Conservation (phyloP, 1,140 invertebrate genomes). For the Sitodiplosis mosellana region DNA sequence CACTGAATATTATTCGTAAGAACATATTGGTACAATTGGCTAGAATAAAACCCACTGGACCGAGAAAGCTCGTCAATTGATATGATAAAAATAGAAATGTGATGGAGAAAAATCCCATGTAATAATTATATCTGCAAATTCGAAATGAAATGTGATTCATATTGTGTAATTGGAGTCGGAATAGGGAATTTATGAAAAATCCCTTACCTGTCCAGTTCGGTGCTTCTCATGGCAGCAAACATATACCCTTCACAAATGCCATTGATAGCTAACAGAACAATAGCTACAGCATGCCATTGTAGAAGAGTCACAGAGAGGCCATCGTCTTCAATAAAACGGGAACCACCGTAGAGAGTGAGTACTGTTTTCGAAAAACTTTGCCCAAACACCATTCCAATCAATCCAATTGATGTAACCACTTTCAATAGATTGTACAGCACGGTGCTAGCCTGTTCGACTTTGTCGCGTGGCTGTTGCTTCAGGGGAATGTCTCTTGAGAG, state of each 20-base stretch:
- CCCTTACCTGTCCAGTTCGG: conserved; percentile 50
- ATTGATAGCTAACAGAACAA: conserved; percentile 80
- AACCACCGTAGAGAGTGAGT: conserved; percentile 75
- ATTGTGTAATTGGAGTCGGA: too few species aligned
- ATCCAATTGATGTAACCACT: conserved; percentile 63
- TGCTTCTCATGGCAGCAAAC: conserved; percentile 81
- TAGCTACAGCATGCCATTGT: conserved; percentile 73
- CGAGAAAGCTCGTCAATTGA: conserved; percentile 56
- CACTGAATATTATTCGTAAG: conserved; percentile 56
- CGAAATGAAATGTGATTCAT: too few species aligned
- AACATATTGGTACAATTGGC: conserved; percentile 90
- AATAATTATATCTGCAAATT: conserved; percentile 58
- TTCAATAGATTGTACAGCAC: conserved; percentile 69
- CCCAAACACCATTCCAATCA: conserved; percentile 74
- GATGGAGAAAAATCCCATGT: conserved; percentile 78
- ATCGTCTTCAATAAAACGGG: conserved; percentile 45
- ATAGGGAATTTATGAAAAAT: too few species aligned
- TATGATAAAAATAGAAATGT: conserved; percentile 68
- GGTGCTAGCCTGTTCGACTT: conserved; percentile 52
- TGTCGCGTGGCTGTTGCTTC: conserved; percentile 43
- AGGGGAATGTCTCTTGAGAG: conserved; percentile 60
- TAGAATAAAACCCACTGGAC: conserved; percentile 81
- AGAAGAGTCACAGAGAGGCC: conserved; percentile 54
- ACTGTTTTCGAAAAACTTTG: conserved; percentile 72
- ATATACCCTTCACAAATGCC: conserved; percentile 92